A percentile compares a stretch with the other conserved stretches of the same genome.
phyloP scores from a whole-genome alignment of 1,140 invertebrate species.

The Bemisia tabaci region DNA sequence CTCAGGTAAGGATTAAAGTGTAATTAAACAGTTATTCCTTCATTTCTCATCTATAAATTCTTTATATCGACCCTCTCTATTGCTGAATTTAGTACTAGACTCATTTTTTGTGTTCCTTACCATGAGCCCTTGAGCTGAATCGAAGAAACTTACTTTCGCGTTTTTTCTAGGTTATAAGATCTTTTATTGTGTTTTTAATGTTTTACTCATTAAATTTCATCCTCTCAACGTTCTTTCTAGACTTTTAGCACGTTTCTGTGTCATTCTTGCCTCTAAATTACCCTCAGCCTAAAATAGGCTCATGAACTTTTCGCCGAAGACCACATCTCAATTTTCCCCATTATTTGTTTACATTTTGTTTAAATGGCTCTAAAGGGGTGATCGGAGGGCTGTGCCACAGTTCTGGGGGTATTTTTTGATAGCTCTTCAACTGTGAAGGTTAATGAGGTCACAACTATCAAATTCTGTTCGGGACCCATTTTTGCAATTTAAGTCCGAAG shows the following conservation, averaged over 20 bases:
- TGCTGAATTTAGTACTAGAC: too few relatives aligned
- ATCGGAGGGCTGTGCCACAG: conserved; percentile 3
- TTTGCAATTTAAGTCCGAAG: conserved; percentile 14
- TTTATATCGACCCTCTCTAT: too few relatives aligned
- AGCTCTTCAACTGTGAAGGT: not conserved
- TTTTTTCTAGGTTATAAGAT: not conserved
- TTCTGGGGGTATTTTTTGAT: conserved; percentile 1
- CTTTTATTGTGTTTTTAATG: not conserved
- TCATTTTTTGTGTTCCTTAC: not conserved
- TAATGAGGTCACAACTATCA: conserved; percentile 1
- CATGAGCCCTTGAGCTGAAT: not conserved
- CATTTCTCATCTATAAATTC: too few relatives aligned
- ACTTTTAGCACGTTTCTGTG: not conserved
- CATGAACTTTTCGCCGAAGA: too few relatives aligned
- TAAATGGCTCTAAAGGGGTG: conserved; percentile 4
- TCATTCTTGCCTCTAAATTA: not conserved
- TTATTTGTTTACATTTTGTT: conserved; percentile 1
- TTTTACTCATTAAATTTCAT: not conserved
- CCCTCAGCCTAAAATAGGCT: not conserved
- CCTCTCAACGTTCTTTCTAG: not conserved
- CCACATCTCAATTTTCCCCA: not conserved
- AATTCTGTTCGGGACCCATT: conserved; percentile 11
- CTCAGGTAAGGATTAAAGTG: not conserved
- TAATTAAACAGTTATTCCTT: not conserved
- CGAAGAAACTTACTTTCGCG: not conserved